Conservation (phyloP, 2,888 invertebrate species). For the Pterostichus niger region DNA sequence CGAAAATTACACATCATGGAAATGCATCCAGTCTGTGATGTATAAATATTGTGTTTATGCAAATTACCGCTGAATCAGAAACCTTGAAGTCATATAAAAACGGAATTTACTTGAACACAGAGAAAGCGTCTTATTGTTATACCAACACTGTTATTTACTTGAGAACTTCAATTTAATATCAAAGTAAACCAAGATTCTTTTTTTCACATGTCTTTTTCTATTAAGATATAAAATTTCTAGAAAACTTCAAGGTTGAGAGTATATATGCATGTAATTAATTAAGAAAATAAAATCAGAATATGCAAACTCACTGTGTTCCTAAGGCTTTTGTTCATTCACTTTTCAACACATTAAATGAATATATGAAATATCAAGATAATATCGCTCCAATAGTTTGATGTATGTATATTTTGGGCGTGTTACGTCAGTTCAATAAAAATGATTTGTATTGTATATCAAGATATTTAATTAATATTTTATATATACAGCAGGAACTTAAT, state of each 20-base stretch:
- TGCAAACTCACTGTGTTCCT: slow-evolving; percentile 22
- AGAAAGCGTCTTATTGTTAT: slow-evolving; percentile 35
- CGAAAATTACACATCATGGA: slow-evolving; percentile 23
- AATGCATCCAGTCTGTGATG: not conserved
- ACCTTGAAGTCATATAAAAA: slow-evolving; percentile 43
- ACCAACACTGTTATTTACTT: slow-evolving; percentile 44
- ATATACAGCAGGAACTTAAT: no score
- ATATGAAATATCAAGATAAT: no score
- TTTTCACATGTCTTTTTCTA: slow-evolving; percentile 19
- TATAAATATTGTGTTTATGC: slow-evolving; percentile 9
- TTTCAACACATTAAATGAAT: not conserved
- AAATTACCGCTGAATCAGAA: slow-evolving; percentile 28
- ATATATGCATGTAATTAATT: slow-evolving; percentile 7
- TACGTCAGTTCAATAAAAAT: no score
- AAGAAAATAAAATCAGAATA: slow-evolving; percentile 26
- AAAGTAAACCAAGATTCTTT: slow-evolving; percentile 39
- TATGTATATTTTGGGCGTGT: no score
- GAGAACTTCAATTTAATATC: slow-evolving; percentile 12
- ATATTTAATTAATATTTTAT: no score
- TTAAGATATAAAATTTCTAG: slow-evolving; percentile 13
- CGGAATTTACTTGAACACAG: slow-evolving; percentile 33
- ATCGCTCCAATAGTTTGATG: no score
- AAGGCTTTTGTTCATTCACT: not conserved
- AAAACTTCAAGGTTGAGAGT: slow-evolving; percentile 22
- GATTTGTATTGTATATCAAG: no score